phyloP scores from a whole-genome alignment of 92 coral and sea anemone species.

The Nematostella vectensis region DNA sequence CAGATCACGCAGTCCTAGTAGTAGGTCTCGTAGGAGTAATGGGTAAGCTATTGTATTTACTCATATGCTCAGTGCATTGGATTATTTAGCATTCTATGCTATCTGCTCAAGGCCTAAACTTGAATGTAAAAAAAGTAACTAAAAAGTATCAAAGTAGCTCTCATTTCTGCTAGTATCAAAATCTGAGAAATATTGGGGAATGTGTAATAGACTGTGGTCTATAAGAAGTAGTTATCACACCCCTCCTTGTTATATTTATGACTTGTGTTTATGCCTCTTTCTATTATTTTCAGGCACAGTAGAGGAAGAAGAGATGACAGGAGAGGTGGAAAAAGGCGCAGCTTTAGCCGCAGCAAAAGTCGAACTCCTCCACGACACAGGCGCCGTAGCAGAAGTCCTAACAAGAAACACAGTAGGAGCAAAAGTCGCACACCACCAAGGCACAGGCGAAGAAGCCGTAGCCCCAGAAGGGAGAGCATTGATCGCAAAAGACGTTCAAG shows the following conservation, averaged over 20 bases:
- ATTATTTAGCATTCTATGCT: neutral
- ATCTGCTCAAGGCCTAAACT: no score
- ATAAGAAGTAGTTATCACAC: no score
- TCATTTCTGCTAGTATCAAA: no score
- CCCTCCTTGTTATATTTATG: no score
- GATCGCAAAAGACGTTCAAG: constrained; percentile 30
- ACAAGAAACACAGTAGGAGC: constrained; percentile 17
- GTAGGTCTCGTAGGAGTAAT: constrained; percentile 6
- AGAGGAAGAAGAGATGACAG: constrained; percentile 4
- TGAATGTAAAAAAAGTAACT: no score
- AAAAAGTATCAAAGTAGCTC: no score
- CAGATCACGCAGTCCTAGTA: constrained; percentile 37
- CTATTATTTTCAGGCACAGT: constrained; percentile 3
- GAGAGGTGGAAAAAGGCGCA: constrained; percentile 1
- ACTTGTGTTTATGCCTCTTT: no score
- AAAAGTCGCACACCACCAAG: constrained; percentile 47
- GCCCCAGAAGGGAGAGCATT: constrained; percentile 40
- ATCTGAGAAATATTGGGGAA: no score
- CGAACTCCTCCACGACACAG: neutral
- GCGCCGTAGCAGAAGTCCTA: neutral
- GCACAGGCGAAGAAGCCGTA: constrained; percentile 44
- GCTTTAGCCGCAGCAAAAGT: constrained; percentile 23
- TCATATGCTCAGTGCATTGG: neutral
- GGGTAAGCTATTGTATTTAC: constrained; percentile 1
- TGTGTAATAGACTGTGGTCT: no score